Base-by-base conservation (phyloP, 1,140 invertebrate species). In the Chrysoperla carnea region DNA sequence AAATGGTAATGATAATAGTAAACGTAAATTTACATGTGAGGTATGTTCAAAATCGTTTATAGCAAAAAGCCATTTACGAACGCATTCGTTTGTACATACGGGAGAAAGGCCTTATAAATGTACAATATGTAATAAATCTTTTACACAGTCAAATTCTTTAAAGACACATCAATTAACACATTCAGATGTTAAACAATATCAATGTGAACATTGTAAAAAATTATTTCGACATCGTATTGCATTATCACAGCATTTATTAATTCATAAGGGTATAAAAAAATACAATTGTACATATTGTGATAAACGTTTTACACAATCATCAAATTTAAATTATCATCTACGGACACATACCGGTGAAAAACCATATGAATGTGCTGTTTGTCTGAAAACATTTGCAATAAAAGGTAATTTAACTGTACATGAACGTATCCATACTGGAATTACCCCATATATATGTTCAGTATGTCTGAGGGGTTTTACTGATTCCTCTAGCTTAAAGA, bases 181-280 rank as follows among this genome's bases (percentile, higher is more conserved):
- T 50, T 72, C 70, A 4, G 71, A 69, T 0, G 69, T 73, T 39
- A 76, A 68, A 60, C 76, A 65, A 45, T 76, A 60, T 56, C 69
- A 62, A 15, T 74, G 72, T 44, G 63, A 67, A 31, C 51, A 65
- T 5, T 76, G 74, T 52, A 66, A 66, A 23, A 62, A 67, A 12
- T 53, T 56, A 13, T 69, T 69, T 44, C 53, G 59, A 0, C 59
- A 63, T 7, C 40, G 29, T 11, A 8, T n/a, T 4, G 40, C 40
- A 2, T 28, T 29, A 29, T 12, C 9, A 31, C 40, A 28, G 29
- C 40, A 41, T 41, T 12, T 41, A 6, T 31, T 41, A 33, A 41
- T 28, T 4, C 40, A 41, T 14, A n/a, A 6, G 13, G 29, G 29
- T 31, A 14, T 41, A 2, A 41, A 33, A 41, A 23, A 6, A 17